Percentiles rank a stretch among this genome's conserved stretches.
Conservation (phyloP, 2,113 vertebrate species). For the Psilopsiagon aurifrons region DNA sequence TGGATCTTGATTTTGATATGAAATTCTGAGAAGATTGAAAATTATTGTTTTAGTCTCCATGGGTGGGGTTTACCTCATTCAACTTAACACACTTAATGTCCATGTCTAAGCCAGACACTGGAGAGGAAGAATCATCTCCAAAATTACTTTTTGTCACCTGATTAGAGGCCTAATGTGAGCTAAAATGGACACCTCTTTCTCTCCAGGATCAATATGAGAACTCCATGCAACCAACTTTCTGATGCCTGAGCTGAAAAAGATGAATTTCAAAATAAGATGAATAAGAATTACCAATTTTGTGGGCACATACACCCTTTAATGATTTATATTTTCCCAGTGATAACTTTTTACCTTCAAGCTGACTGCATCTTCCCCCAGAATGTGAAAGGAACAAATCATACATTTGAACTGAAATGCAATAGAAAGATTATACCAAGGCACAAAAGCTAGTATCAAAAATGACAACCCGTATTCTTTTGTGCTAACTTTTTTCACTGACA, state of each 20-base stretch:
- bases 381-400: slow-evolving; percentile 9
- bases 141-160: background rate
- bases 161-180: background rate
- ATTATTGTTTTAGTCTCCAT: background rate
- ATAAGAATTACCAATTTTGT: background rate
- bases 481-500: background rate
- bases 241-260: background rate
- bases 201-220: background rate
- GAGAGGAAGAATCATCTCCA: background rate
- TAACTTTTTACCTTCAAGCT: background rate
- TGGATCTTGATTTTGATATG: background rate
- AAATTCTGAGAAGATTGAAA: background rate
- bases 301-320: background rate
- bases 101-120: background rate
- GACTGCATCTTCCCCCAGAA: background rate
- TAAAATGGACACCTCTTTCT: background rate
- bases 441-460: background rate
- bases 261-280: background rate
- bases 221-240: background rate
- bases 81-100: background rate
- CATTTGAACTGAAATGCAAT: background rate
- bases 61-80: background rate
- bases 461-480: background rate
- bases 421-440: background rate
- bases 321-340: background rate